These are phyloP conservation scores for Phrynocephalus guinanensis DNA, from an alignment of 2,797 vertebrate genomes.

Conservation along the genomic window DNA sequence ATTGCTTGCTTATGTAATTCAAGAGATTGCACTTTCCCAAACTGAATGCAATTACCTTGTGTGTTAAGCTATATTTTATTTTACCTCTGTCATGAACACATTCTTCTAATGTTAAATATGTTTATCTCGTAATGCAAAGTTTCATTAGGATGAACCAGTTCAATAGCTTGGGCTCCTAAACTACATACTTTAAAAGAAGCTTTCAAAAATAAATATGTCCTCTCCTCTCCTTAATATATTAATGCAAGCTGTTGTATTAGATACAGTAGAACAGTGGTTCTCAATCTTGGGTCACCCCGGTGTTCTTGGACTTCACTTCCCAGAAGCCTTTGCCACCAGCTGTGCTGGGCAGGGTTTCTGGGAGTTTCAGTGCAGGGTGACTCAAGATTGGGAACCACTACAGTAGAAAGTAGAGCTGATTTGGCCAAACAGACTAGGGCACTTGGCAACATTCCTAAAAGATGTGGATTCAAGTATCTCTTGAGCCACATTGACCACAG, in stretches of 20 bases:
- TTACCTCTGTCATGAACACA: slow-evolving; percentile 31
- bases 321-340: too few relatives aligned
- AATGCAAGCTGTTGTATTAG: slow-evolving; percentile 8
- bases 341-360: too few relatives aligned
- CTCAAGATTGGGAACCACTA: neutral
- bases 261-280: neutral
- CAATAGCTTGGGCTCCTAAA: neutral
- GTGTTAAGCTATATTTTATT: slow-evolving; percentile 44
- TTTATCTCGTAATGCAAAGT: slow-evolving; percentile 39
- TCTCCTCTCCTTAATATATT: neutral
- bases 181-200: neutral
- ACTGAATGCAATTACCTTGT: slow-evolving; percentile 40
- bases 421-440: neutral
- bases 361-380: too few relatives aligned
- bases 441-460: neutral
- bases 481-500: neutral
- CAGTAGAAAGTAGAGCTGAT: neutral
- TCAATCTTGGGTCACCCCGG: too few relatives aligned
- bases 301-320: too few relatives aligned
- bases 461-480: neutral
- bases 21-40: slow-evolving; percentile 51
- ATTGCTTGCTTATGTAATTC: slow-evolving; percentile 45
- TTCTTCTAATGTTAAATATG: slow-evolving; percentile 29
- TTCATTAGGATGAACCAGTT: neutral
- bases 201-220: neutral